Base-by-base conservation (phyloP, 2,888 invertebrate genomes). In the Agrilus cyanescens region DNA sequence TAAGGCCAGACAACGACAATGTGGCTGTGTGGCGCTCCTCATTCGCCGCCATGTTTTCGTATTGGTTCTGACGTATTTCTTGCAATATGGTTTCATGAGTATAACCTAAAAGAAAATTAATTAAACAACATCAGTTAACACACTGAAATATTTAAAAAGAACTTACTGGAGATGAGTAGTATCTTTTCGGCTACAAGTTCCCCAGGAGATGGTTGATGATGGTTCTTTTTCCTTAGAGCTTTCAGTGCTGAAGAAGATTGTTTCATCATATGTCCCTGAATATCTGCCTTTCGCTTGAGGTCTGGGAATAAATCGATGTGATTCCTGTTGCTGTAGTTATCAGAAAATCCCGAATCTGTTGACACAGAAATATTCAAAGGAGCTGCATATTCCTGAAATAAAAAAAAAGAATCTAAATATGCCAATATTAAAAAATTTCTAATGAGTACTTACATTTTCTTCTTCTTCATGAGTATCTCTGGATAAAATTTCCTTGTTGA, bases 101-200 rank as follows among this genome's bases (percentile, higher is more conserved):
- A 33, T 14, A 33, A 33, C 15, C 15, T 33, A 15, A 33, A 33
- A 15, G 12, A 33, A 12, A 4, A 14, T 6, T 4, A 32, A 32
- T 32, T 4, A 6, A 12, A 14, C 5, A 32, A 32, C 5, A 5
- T 5, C 3, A 13, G 3, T 31, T 10, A 36, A 36, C 18, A 18
- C 30, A 39, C 30, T 10, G 31, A 39, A 25, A 37, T 5, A 12
- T 16, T n/a, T n/a, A n/a, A 37, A 29, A 16, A 7, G 18, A 15
- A 53, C 59, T 53, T 52, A 60, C 61, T 56, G 39, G 60, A 53
- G 38, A 54, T 54, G 5, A 63, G 47, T 8, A 63, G 49, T 37
- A 62, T 52, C 39, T 47, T 56, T 49, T 63, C 61, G 5, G 61
- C 60, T 41, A 60, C 49, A 14, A 62, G 47, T 37, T 52, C 47